Percentiles rank a stretch among this genome's conserved stretches.
phyloP scores from a whole-genome alignment of 1,140 invertebrate species.

The Drosophila varians region DNA sequence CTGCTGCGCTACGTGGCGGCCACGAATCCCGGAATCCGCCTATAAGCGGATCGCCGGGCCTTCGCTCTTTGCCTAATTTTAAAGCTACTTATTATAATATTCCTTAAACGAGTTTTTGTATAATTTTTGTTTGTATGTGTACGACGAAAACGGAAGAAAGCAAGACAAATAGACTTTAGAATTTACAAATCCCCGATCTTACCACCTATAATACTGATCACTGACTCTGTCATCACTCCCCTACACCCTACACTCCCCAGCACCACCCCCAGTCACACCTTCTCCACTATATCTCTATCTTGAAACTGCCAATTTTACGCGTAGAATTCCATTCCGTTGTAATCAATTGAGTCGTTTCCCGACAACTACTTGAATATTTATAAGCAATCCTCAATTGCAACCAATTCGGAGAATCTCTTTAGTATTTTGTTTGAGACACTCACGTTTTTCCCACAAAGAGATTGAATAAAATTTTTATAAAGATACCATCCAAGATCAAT shows the following conservation, averaged over 20 bases:
- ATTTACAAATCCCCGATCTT: slow-evolving; percentile 75
- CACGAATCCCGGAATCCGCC: slow-evolving; percentile 91
- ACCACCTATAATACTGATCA: slow-evolving; percentile 47
- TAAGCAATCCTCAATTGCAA: slow-evolving; percentile 35
- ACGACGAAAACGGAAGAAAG: slow-evolving; percentile 72
- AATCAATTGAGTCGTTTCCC: slow-evolving; percentile 41
- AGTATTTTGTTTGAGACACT: slow-evolving; percentile 54
- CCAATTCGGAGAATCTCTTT: slow-evolving; percentile 60
- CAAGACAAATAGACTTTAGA: slow-evolving; percentile 83
- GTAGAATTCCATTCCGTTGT: slow-evolving; percentile 36
- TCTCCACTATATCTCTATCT: slow-evolving; percentile 30
- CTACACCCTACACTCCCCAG: not conserved
- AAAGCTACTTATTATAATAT: slow-evolving; percentile 81
- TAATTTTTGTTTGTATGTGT: slow-evolving; percentile 78
- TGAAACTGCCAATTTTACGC: slow-evolving; percentile 64
- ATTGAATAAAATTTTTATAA: slow-evolving; percentile 77
- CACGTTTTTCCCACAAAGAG: slow-evolving; percentile 63
- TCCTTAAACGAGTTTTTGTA: slow-evolving; percentile 75
- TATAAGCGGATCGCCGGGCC: slow-evolving; percentile 84
- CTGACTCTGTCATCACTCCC: slow-evolving; percentile 27
- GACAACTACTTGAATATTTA: slow-evolving; percentile 48
- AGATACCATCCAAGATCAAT: slow-evolving; percentile 55
- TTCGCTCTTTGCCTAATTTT: slow-evolving; percentile 80
- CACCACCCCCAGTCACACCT: slow-evolving; percentile 20
- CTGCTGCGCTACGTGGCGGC: slow-evolving; percentile 92